phyloP scores from a whole-genome alignment of 2,113 vertebrate species.

The Pimephales promelas region DNA sequence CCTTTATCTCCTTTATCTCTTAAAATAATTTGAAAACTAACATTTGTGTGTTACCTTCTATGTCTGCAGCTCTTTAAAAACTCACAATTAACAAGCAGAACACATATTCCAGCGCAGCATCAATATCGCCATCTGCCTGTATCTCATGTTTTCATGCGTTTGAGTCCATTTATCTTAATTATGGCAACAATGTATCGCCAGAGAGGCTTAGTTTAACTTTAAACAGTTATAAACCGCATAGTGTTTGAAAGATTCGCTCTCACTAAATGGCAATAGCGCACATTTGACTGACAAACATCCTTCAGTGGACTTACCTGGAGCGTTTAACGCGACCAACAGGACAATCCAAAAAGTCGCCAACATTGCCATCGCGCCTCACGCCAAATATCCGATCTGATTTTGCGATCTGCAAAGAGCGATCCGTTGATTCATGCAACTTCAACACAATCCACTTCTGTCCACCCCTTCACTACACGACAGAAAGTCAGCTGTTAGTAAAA shows the following conservation, averaged over 20 bases:
- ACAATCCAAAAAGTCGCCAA: slow-evolving; percentile 72
- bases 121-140: slow-evolving; percentile 75
- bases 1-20: background rate
- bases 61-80: slow-evolving; percentile 6
- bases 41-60: background rate
- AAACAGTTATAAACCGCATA: background rate
- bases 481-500: slow-evolving; percentile 23
- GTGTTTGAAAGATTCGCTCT: background rate
- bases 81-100: slow-evolving; percentile 1
- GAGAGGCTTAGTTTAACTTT: background rate
- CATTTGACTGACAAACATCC: background rate
- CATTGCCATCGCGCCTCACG: slow-evolving; percentile 72
- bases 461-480: slow-evolving; percentile 39
- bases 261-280: background rate
- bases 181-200: background rate
- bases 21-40: background rate
- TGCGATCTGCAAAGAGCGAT: slow-evolving; percentile 62
- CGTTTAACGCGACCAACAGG: slow-evolving; percentile 67
- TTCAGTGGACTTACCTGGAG: slow-evolving; percentile 69
- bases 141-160: slow-evolving; percentile 55
- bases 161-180: background rate
- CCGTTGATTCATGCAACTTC: slow-evolving; percentile 74
- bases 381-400: slow-evolving; percentile 68
- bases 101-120: slow-evolving; percentile 54
- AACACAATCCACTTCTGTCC: slow-evolving; percentile 65